Conservation (phyloP, 2,797 vertebrate species). For the Phoeniculus purpureus region DNA sequence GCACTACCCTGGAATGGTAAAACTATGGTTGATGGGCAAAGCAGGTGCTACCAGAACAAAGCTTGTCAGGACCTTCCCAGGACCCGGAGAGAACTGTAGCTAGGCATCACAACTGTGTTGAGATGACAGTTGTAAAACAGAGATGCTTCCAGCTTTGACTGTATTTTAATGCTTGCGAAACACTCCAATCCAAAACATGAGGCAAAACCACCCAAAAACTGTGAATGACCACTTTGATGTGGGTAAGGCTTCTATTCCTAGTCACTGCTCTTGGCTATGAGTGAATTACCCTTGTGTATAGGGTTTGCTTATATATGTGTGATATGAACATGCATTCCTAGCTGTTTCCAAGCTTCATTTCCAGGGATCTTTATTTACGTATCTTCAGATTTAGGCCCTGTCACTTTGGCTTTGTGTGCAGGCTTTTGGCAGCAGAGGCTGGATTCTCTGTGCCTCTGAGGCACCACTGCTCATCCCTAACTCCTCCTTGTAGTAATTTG, state of each 20-base stretch:
- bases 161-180: neutral
- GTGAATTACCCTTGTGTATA: rapidly evolving
- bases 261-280: neutral
- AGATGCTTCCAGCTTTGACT: neutral
- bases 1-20: neutral
- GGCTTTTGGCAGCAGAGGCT: neutral
- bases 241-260: neutral
- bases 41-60: neutral
- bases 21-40: neutral
- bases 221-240: neutral
- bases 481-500: neutral
- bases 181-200: neutral
- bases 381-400: neutral
- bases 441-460: neutral
- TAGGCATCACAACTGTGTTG: no score
- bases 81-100: neutral
- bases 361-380: neutral
- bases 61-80: neutral
- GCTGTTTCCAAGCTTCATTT: neutral
- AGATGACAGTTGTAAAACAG: neutral
- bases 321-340: neutral
- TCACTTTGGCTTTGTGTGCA: neutral
- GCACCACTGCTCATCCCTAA: rapidly evolving
- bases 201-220: neutral
- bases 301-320: neutral